phyloP scores from a whole-genome alignment of 37 sponge, comb jelly and placozoan species.

The Amphimedon queenslandica region DNA sequence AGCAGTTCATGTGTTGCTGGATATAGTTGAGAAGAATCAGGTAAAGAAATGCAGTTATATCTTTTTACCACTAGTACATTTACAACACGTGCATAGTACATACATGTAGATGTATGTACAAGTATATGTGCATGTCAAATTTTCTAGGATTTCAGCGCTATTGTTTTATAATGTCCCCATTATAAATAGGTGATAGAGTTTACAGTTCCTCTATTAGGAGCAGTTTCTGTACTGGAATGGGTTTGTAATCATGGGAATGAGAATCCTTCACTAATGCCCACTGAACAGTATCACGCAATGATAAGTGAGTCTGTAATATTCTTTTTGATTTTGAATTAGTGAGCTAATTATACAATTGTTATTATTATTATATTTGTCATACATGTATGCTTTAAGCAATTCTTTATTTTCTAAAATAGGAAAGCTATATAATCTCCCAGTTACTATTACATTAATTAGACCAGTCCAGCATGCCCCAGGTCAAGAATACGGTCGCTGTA shows the following conservation, averaged over 20 bases:
- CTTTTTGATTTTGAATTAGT: too few relatives aligned
- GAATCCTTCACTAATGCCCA: too few relatives aligned
- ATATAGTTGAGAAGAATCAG: not conserved
- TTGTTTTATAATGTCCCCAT: not conserved
- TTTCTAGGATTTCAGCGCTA: slow-evolving; percentile 7
- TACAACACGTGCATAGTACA: too few relatives aligned
- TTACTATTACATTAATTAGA: not conserved
- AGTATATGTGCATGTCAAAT: too few relatives aligned
- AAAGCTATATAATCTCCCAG: not conserved
- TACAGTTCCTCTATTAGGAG: slow-evolving; percentile 27
- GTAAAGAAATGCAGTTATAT: too few relatives aligned
- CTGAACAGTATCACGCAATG: too few relatives aligned
- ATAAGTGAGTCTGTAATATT: too few relatives aligned
- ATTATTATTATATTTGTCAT: too few relatives aligned
- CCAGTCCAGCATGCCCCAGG: not conserved
- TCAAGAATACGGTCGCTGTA: slow-evolving; percentile 41
- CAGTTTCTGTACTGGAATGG: slow-evolving; percentile 31
- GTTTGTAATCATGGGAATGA: slow-evolving; percentile 5
- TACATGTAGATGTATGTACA: too few relatives aligned
- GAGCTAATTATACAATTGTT: too few relatives aligned
- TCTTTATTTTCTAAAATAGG: not conserved
- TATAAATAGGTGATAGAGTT: not conserved
- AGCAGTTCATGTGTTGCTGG: not conserved
- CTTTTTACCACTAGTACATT: too few relatives aligned
- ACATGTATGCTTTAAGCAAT: too few relatives aligned